Evolutionary conservation across 1,140 invertebrate species (phyloP).

Genomic region (Ips typographus): DNA sequence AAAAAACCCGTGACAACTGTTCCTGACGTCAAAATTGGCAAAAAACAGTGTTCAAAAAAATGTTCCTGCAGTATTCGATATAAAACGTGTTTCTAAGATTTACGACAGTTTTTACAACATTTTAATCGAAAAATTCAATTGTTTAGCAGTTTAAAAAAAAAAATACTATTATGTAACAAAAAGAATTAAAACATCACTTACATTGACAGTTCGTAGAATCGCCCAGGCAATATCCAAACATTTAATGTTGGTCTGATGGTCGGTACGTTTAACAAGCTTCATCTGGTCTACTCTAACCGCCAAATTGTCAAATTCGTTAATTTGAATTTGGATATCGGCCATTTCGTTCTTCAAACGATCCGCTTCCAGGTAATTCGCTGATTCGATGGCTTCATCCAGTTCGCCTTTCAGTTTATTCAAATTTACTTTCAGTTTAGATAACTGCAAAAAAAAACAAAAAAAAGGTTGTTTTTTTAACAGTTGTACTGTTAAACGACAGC

Average conservation of each 20-base stretch:
- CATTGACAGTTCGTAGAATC: conserved; percentile 9
- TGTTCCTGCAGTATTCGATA: no score
- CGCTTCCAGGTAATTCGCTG: conserved; percentile 25
- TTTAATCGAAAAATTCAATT: no score
- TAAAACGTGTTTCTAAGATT: no score
- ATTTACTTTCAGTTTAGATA: conserved; percentile 30
- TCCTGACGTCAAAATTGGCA: no score
- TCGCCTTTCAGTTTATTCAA: conserved; percentile 11
- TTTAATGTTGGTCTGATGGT: conserved; percentile 25
- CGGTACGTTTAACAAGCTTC: background rate
- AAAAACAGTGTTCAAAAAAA: no score
- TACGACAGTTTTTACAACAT: no score
- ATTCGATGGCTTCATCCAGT: conserved; percentile 21
- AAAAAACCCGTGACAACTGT: no score
- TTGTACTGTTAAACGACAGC: no score
- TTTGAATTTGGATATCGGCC: conserved; percentile 10
- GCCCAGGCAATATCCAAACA: conserved; percentile 37
- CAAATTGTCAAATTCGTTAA: conserved; percentile 16
- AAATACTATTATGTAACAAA: background rate
- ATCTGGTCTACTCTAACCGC: no score
- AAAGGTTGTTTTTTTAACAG: no score
- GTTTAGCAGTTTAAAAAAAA: background rate
- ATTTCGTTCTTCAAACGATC: conserved; percentile 28
- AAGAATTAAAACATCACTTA: background rate
- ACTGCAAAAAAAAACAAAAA: background rate